These are phyloP conservation scores for Pimephales promelas DNA, from an alignment of 2,113 vertebrate species.

Conservation along the genomic window DNA sequence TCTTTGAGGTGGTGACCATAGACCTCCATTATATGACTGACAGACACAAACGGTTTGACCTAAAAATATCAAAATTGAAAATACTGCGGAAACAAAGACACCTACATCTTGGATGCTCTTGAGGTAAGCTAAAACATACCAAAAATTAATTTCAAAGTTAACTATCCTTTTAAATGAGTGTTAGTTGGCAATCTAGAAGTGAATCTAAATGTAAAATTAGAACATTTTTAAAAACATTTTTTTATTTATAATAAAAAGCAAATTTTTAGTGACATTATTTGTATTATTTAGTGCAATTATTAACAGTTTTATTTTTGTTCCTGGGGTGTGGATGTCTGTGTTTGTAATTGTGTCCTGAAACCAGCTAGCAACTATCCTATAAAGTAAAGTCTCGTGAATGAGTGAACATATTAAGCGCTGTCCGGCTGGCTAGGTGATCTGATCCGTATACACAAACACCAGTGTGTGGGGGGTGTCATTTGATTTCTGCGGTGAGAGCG, in stretches of 20 bases:
- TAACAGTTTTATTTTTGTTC: background rate
- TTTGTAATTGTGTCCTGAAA: background rate
- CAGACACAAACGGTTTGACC: too few species aligned
- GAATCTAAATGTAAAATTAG: background rate
- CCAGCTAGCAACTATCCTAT: constrained; percentile 10
- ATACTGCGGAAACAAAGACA: too few species aligned
- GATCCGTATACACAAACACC: constrained; percentile 36
- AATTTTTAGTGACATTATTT: background rate
- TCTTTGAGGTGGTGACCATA: too few species aligned
- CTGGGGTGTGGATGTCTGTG: background rate
- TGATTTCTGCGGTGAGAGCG: constrained; percentile 27
- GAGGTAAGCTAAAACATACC: too few species aligned
- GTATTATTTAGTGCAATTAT: background rate
- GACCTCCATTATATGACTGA: too few species aligned
- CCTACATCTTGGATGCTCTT: too few species aligned
- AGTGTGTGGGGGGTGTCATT: constrained; percentile 30
- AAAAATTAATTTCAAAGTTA: too few species aligned
- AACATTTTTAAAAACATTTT: too few species aligned
- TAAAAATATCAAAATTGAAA: too few species aligned
- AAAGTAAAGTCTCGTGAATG: background rate
- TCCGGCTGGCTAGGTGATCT: constrained; percentile 53
- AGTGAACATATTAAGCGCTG: background rate
- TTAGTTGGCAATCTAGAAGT: background rate
- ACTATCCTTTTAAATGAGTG: background rate
- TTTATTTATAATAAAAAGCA: background rate